phyloP scores from a whole-genome alignment of 2,797 vertebrate species.

The Gila robusta region DNA sequence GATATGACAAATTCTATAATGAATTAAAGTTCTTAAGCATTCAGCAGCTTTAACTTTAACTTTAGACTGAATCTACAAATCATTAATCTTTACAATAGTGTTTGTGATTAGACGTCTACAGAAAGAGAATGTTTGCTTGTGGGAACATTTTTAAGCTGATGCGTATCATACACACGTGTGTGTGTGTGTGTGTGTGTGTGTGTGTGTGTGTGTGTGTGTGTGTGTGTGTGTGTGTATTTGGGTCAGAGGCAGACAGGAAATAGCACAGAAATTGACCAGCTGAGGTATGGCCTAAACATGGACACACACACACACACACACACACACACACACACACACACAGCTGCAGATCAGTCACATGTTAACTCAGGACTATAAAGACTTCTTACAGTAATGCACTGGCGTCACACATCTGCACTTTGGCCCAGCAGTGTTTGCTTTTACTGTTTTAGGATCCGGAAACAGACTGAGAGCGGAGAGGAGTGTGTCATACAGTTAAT shows the following conservation, averaged over 20 bases:
- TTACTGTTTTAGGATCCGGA: neutral
- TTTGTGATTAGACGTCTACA: neutral
- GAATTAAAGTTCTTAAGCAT: neutral
- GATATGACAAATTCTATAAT: neutral
- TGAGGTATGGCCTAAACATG: neutral
- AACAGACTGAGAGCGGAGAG: neutral
- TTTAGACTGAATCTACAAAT: neutral
- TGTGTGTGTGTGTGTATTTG: conserved; percentile 14
- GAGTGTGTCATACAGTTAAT: neutral
- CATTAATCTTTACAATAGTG: conserved; percentile 26
- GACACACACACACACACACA: too few relatives aligned
- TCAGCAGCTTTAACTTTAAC: neutral
- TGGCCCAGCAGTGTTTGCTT: conserved; percentile 8
- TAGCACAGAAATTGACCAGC: conserved; percentile 25
- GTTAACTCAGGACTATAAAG: neutral
- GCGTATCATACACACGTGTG: neutral
- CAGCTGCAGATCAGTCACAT: neutral
- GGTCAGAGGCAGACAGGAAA: conserved; percentile 28
- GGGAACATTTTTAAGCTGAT: neutral
- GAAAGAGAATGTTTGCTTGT: neutral
- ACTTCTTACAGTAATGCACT: neutral
- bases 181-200: conserved; percentile 20
- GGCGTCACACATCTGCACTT: neutral
- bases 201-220: conserved; percentile 17
- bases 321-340: too few relatives aligned